These are phyloP conservation scores for Hydrotaea cyrtoneurina DNA, from an alignment of 2,888 invertebrate genomes.

Conservation along the genomic window DNA sequence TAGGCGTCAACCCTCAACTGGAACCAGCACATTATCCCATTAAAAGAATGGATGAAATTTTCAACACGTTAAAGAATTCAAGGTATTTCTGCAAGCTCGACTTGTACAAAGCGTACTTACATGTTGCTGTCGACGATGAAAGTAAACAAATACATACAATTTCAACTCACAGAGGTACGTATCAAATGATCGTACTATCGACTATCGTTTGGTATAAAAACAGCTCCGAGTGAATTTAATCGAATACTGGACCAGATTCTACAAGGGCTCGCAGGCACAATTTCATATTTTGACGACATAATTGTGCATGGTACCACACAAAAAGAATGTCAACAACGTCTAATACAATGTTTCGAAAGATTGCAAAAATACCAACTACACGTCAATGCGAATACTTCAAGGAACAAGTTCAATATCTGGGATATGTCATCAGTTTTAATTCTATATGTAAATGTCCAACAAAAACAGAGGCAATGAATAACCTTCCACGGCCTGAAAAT, in stretches of 20 bases:
- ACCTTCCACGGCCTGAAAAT: no score
- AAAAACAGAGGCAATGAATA: no score
- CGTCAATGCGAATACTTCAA: no score
- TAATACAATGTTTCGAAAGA: no score
- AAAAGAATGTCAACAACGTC: no score
- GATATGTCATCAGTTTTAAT: not conserved
- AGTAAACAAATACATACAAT: no score
- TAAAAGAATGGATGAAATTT: conserved; percentile 67
- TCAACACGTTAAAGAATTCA: conserved; percentile 64
- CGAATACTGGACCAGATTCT: conserved; percentile 18
- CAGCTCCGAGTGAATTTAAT: conserved; percentile 56
- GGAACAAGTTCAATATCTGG: conserved; percentile 29
- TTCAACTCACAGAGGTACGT: conserved; percentile 58
- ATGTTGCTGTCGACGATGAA: no score
- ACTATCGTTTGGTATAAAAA: conserved; percentile 54
- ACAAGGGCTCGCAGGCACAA: no score
- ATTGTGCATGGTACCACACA: no score
- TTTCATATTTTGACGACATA: no score
- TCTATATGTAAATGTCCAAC: not conserved
- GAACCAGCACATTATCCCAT: conserved; percentile 46
- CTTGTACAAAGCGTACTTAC: no score
- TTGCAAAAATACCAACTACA: conserved; percentile 22
- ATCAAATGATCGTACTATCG: conserved; percentile 39
- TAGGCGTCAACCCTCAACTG: conserved; percentile 55
- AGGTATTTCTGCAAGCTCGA: no score